Conservation (phyloP, 2,888 invertebrate genomes). For the Anagyrus pseudococci region DNA sequence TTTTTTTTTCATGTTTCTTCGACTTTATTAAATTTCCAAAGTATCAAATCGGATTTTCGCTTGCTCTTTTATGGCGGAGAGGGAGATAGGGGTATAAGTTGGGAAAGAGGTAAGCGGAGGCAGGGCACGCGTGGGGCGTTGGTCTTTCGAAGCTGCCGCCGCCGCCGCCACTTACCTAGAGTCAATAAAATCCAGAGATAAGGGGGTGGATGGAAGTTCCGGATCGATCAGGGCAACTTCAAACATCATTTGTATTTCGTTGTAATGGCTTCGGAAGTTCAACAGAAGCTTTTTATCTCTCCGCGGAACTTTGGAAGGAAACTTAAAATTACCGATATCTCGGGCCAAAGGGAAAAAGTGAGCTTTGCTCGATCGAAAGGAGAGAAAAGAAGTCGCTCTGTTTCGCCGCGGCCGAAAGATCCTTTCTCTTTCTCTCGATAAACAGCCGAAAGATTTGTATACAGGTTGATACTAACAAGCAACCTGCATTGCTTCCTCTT, state of each 20-base stretch:
- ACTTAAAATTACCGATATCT: constrained; percentile 2
- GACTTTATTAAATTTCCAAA: no score
- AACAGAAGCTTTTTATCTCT: constrained; percentile 19
- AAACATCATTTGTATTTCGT: constrained; percentile 21
- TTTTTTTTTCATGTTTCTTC: no score
- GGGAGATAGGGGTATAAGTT: no score
- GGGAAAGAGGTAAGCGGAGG: no score
- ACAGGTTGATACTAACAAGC: no score
- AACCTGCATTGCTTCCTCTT: no score
- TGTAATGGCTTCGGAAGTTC: constrained; percentile 13
- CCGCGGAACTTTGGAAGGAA: constrained; percentile 8
- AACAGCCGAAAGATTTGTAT: not conserved
- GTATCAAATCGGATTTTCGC: no score
- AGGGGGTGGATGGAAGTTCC: constrained; percentile 8
- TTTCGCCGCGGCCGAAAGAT: constrained; percentile 2
- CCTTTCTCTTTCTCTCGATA: constrained; percentile 4
- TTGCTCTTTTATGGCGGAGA: no score
- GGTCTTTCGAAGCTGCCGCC: not conserved
- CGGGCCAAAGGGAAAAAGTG: not conserved
- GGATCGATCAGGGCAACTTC: constrained; percentile 22
- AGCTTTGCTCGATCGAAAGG: not conserved
- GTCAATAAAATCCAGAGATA: constrained; percentile 6
- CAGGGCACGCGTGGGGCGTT: not conserved
- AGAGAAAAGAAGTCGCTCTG: constrained; percentile 8
- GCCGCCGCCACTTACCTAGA: constrained; percentile 3